phyloP scores from a whole-genome alignment of 1,140 invertebrate species.

The silkworm (Bombyx mori) region ASM3026992v2 NC_085128.1:10619501-10620000 shows the following conservation, averaged over 20 bases:
- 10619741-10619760: constrained; percentile 45
- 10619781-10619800: constrained; percentile 34
- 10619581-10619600: too few relatives aligned
- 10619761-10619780: constrained; percentile 48
- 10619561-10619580: too few relatives aligned
- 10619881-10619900: constrained; percentile 67
- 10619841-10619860: constrained; percentile 54
- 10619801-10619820: constrained; percentile 28
- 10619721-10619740: constrained; percentile 52
- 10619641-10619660: too few relatives aligned
- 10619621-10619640: too few relatives aligned
- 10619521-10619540: too few relatives aligned
- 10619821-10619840: constrained; percentile 22
- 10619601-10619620: too few relatives aligned
- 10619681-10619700: constrained; percentile 40
- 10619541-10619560: too few relatives aligned
- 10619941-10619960: constrained; percentile 63
- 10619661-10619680: too few relatives aligned
- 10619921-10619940: constrained; percentile 64
- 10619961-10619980: constrained; percentile 50
- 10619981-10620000: constrained; percentile 48
- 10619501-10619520: too few relatives aligned
- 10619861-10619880: constrained; percentile 50
- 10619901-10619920: constrained; percentile 64
- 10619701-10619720: constrained; percentile 52